Percentiles rank a stretch among this genome's conserved stretches.
phyloP scores from a whole-genome alignment of 2,113 vertebrate genomes.

The Hemibagrus wyckioides region DNA sequence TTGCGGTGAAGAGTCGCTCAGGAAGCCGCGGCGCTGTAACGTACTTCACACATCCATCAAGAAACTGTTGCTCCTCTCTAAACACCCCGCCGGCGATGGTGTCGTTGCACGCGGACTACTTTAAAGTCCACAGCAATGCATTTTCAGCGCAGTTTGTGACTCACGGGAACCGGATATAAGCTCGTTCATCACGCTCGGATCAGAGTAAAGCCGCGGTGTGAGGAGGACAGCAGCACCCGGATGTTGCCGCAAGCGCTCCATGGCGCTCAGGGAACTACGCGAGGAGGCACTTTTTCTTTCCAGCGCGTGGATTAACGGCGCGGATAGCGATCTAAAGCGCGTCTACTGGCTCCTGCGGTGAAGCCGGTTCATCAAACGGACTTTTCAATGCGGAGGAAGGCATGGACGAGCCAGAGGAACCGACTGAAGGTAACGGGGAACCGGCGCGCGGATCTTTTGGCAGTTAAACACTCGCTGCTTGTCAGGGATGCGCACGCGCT shows the following conservation, averaged over 20 bases:
- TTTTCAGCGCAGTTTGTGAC: background rate
- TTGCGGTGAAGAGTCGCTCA: background rate
- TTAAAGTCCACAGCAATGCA: background rate
- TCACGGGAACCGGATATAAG: background rate
- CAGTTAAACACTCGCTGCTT: background rate
- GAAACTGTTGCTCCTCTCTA: conserved; percentile 13
- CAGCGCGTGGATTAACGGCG: conserved; percentile 53
- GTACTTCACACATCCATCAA: background rate
- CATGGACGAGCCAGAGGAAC: conserved; percentile 76
- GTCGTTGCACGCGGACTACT: too few species aligned
- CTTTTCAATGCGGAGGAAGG: conserved; percentile 75
- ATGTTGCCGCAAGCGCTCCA: conserved; percentile 69
- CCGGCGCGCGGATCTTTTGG: conserved; percentile 12
- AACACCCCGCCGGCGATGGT: background rate
- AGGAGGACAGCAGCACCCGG: conserved; percentile 67
- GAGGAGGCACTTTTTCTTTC: conserved; percentile 55
- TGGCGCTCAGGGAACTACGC: conserved; percentile 62
- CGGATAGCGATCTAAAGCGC: background rate
- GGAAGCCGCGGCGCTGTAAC: background rate
- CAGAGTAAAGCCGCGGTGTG: conserved; percentile 46
- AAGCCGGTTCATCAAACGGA: conserved; percentile 48
- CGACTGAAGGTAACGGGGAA: conserved; percentile 72
- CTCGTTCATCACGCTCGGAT: background rate
- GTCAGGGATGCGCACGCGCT: background rate
- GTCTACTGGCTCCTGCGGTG: background rate